Percentiles rank a stretch among this genome's conserved stretches.
phyloP scores from a whole-genome alignment of 2,113 vertebrate genomes.

The Istiophorus platypterus region DNA sequence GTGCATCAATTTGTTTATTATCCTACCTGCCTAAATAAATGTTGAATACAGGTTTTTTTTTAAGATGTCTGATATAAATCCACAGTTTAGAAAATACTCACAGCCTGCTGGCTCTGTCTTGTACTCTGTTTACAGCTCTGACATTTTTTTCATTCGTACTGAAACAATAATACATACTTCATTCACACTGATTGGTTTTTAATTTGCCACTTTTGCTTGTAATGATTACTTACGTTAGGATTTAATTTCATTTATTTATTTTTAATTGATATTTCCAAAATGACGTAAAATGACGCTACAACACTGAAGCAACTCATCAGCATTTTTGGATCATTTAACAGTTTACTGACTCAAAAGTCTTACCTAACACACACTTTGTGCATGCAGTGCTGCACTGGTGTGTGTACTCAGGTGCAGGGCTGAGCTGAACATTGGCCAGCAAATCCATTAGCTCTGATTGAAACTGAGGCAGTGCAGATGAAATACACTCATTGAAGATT shows the following conservation, averaged over 20 bases:
- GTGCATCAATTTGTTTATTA: too few species aligned
- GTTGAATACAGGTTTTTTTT: too few species aligned
- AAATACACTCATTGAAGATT: constrained; percentile 84
- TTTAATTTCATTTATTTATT: too few species aligned
- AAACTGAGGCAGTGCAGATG: constrained; percentile 82
- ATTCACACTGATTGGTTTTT: background rate
- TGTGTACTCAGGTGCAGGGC: constrained; percentile 55
- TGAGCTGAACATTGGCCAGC: constrained; percentile 86
- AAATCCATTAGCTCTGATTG: constrained; percentile 91
- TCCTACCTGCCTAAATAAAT: too few species aligned
- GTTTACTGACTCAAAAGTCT: constrained; percentile 26
- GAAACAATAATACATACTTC: background rate
- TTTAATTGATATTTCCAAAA: background rate
- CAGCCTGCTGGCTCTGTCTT: too few species aligned
- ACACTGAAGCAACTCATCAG: background rate
- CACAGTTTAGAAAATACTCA: too few species aligned
- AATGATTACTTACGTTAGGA: background rate
- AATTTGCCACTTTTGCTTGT: too few species aligned
- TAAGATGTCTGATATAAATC: too few species aligned
- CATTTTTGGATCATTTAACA: constrained; percentile 11
- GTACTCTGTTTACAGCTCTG: too few species aligned
- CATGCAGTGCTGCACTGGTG: constrained; percentile 47
- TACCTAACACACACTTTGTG: constrained; percentile 13
- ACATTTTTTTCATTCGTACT: constrained; percentile 5
- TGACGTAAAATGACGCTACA: background rate